Percentiles rank a stretch among this genome's conserved stretches.
phyloP scores from a whole-genome alignment of 2,888 invertebrate genomes.

The Muschampia staudingeri region DNA sequence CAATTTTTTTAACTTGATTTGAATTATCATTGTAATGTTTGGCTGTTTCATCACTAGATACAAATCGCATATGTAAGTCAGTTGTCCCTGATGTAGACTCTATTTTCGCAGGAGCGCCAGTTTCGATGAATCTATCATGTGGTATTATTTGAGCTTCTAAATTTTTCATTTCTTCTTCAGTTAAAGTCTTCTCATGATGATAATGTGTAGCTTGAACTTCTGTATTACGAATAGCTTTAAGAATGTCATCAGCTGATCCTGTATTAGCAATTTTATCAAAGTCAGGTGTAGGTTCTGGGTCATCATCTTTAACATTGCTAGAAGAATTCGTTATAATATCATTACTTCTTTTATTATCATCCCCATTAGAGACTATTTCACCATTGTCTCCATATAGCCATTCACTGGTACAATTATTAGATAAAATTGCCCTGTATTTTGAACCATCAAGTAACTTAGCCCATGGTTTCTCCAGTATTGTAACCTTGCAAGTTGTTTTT shows the following conservation, averaged over 20 bases:
- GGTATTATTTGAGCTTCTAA: conserved; percentile 87
- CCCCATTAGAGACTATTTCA: conserved; percentile 71
- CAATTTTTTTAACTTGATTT: conserved; percentile 52
- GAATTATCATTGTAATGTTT: conserved; percentile 69
- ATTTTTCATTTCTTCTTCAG: conserved; percentile 79
- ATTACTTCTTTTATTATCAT: conserved; percentile 71
- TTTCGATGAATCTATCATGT: conserved; percentile 66
- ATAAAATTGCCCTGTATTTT: conserved; percentile 91
- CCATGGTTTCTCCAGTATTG: conserved; percentile 93
- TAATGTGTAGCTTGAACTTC: conserved; percentile 77
- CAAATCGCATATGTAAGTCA: conserved; percentile 68
- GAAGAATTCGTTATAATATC: conserved; percentile 69
- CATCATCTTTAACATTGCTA: conserved; percentile 48
- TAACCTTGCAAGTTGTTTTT: conserved; percentile 90
- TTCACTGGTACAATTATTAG: conserved; percentile 93
- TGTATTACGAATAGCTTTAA: conserved; percentile 78
- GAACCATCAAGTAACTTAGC: conserved; percentile 90
- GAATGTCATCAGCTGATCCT: conserved; percentile 78
- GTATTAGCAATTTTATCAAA: conserved; percentile 74
- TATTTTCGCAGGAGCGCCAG: conserved; percentile 43
- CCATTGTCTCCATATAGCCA: conserved; percentile 88
- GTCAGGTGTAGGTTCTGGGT: conserved; percentile 65
- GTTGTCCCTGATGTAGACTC: conserved; percentile 25
- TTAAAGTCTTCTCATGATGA: conserved; percentile 75
- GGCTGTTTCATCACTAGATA: conserved; percentile 68